Base-by-base conservation (phyloP, 2,113 vertebrate species). In the Thamnophis sirtalis region DNA sequence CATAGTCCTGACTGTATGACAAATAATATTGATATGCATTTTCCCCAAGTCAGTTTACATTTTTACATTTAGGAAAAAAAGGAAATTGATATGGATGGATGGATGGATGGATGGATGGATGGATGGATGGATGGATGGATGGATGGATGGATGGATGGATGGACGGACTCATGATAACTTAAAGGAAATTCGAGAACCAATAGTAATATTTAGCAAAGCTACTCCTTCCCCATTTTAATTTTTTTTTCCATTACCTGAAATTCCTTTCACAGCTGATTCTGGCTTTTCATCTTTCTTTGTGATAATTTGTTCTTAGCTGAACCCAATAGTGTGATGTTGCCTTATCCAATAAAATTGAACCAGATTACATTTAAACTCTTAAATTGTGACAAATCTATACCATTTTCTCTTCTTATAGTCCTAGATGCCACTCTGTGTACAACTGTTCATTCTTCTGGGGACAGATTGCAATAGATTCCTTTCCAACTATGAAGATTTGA, bases 1-100 rank as follows among this genome's bases (percentile, higher is more conserved):
- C 5, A 0, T 85, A 91, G 91, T 94, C 93, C 93, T 9, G 5
- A 22, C 60, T 68, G 4, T 68, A 53, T 93, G 88, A 91, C 33
- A 13, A 28, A 17, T 0, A 0, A 15, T 6, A 50, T 91, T 84
- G 84, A 80, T 28, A 53, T 9, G 86, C 43, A 60, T 33, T 89
- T 94, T 11, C 5, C 9, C 73, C 84, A 89, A 87, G 51, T 24
- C 50, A 84, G 56, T 86, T 88, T 92, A 93, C 93, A 94, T 91
- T 89, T 54, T 91, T 68, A 55, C 93, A 51, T 55, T 53, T 90
- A 55, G 88, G 90, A 93, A 92, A 92, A 90, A n/a, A 68, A 60
- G 2, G 0, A 3, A 63, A 63, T 63, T 63, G 58, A 28, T 3
- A 15, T 33, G 11, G 21, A 58, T 58, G 55, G 55, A 56, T 6